phyloP scores from a whole-genome alignment of 2,113 vertebrate genomes.

The Orientallactaga bullata region DNA sequence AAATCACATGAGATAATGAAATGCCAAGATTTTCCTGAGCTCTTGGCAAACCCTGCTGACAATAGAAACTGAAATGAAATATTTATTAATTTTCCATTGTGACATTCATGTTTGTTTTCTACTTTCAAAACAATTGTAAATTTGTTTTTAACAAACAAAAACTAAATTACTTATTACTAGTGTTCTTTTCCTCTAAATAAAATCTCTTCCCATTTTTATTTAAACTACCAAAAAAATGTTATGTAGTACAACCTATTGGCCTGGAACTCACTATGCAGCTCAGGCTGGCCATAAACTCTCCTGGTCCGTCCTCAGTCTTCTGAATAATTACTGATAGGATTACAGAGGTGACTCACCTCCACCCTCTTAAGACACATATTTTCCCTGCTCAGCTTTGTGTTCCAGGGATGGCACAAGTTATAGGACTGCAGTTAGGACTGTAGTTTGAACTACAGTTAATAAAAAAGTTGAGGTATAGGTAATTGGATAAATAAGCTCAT shows the following conservation, averaged over 20 bases:
- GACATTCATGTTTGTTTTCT: background rate
- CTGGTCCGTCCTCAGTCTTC: background rate
- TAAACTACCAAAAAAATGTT: background rate
- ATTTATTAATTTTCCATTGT: background rate
- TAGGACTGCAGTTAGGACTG: too few relatives aligned
- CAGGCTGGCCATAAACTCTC: background rate
- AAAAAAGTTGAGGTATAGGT: background rate
- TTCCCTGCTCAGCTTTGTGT: background rate
- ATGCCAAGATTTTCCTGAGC: background rate
- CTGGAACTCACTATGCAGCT: background rate
- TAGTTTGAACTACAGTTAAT: background rate
- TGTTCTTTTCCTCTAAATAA: background rate
- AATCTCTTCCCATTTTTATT: background rate
- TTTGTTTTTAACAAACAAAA: background rate
- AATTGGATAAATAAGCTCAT: background rate
- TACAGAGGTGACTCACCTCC: too few relatives aligned
- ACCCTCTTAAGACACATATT: background rate
- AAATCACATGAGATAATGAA: background rate
- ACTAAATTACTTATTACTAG: background rate
- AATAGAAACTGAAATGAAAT: slow-evolving; percentile 35
- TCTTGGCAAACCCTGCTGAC: background rate
- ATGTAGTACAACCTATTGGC: too few relatives aligned
- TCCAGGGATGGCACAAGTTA: background rate
- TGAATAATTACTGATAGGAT: background rate
- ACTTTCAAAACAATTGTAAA: background rate